These are phyloP conservation scores for Caenorhabditis zanzibari DNA, from an alignment of 2,888 invertebrate genomes.

Conservation along the genomic window DNA sequence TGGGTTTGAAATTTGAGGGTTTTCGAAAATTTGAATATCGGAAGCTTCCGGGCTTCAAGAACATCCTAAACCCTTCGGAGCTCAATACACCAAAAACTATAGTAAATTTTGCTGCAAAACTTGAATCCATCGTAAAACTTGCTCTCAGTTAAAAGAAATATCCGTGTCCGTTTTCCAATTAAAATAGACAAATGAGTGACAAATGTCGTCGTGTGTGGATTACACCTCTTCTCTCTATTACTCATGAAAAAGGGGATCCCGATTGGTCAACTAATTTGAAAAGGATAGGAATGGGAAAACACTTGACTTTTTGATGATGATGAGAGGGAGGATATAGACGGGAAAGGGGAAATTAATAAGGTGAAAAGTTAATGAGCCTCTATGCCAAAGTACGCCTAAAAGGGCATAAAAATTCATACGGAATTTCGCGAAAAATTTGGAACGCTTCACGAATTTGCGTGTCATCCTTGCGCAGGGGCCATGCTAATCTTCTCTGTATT, in stretches of 20 bases:
- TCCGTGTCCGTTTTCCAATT: slow-evolving; percentile 59
- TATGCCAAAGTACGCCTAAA: not conserved
- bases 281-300: slow-evolving; percentile 26
- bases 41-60: too few relatives aligned
- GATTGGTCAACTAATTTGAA: slow-evolving; percentile 33
- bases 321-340: not conserved
- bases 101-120: too few relatives aligned
- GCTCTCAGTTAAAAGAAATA: not conserved
- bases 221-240: slow-evolving; percentile 25
- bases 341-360: not conserved
- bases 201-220: slow-evolving; percentile 26
- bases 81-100: too few relatives aligned
- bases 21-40: too few relatives aligned
- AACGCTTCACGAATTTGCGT: slow-evolving; percentile 89
- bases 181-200: slow-evolving; percentile 62
- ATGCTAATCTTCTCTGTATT: slow-evolving; percentile 95
- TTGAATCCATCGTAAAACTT: not conserved
- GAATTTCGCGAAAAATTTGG: slow-evolving; percentile 86
- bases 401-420: too few relatives aligned
- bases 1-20: not conserved
- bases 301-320: slow-evolving; percentile 27
- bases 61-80: too few relatives aligned
- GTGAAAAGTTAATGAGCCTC: not conserved
- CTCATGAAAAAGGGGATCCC: not conserved
- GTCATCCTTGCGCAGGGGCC: slow-evolving; percentile 92